Evolutionary conservation across 2,888 invertebrate genomes (phyloP), one percentile per base, ranked within the genome.

Genomic region (Amblyjoppa fuscipennis): DNA sequence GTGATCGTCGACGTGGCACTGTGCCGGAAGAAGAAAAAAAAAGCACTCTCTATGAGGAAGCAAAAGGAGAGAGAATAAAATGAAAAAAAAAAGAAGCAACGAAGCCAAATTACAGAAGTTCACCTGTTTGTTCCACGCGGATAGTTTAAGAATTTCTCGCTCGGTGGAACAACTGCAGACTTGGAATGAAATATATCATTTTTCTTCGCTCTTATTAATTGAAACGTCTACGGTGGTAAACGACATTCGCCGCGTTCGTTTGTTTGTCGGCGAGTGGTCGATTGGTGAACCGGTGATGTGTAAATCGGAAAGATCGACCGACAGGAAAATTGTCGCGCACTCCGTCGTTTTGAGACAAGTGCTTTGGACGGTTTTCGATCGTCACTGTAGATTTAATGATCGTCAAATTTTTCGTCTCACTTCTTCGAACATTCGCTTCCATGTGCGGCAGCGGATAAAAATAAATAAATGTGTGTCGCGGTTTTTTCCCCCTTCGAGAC

Each of bases 1-100:
- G 75, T 66, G 75, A 76, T 66, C 59, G 41, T 41, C 59, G 9
- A 74, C 41, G 74, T 74, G 41, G 16, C 31, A 61, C 61, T 45
- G 61, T 34, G n/a, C 45, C 31, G 11, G 41, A 28, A 49, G 45
- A 34, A 64, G 1, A 64, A 64, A n/a, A 34, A 31, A 74, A n/a
- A 31, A 28, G 25, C 13, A 25, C 6, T 25, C 25, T 11, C 20
- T 25, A 56, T 56, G 56, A 56, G 25, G 56, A 56, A 25, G 45
- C 45, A 53, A 16, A 20, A 20, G 53, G 20, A 53, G 53, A 53
- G 9, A 53, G 20, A 53, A 20, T n/a, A 20, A 53, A 20, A 1
- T 20, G 53, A 20, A 64, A 25, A 20, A 53, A 11, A 25, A 56
- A 3, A 20, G 25, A 59, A 25, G 28, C 4, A 59, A 59, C 59